phyloP scores from a whole-genome alignment of 2,888 invertebrate species.

The Fragum fragum region DNA sequence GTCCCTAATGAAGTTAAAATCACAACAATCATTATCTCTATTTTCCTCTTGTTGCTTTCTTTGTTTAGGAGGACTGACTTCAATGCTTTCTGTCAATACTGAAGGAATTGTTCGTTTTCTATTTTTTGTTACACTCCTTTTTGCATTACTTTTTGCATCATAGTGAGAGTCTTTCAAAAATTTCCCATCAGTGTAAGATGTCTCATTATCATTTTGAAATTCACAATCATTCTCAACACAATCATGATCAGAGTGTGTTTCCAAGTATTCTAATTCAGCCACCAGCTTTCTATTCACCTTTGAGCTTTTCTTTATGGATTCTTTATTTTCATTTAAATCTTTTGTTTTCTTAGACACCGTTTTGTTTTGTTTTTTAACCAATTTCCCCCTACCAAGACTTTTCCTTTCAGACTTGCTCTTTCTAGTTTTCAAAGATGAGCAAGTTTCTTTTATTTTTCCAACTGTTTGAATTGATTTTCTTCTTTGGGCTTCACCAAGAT shows the following conservation, averaged over 20 bases:
- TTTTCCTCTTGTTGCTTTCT: not conserved
- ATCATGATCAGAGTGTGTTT: constrained; percentile 4
- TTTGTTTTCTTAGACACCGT: constrained; percentile 24
- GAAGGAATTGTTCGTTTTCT: not conserved
- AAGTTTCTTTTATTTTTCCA: not conserved
- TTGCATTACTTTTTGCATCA: not conserved
- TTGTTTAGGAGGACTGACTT: not conserved
- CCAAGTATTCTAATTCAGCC: constrained; percentile 13
- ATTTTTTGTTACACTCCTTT: not conserved
- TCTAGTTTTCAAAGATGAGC: not conserved
- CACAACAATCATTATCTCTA: not conserved
- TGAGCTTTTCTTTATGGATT: not conserved
- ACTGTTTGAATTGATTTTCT: not conserved
- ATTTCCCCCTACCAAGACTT: constrained; percentile 9
- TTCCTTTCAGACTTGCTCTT: constrained; percentile 22
- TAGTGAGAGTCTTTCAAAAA: not conserved
- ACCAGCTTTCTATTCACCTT: constrained; percentile 9
- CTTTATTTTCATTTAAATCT: constrained; percentile 5
- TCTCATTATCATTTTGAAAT: not conserved
- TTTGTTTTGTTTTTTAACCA: constrained; percentile 1
- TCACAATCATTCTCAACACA: not conserved
- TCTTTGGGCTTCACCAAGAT: not conserved
- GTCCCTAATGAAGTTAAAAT: not conserved
- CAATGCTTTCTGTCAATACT: not conserved
- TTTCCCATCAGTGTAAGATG: not conserved